phyloP scores from a whole-genome alignment of 2,113 vertebrate genomes.

The Verasper variegatus region DNA sequence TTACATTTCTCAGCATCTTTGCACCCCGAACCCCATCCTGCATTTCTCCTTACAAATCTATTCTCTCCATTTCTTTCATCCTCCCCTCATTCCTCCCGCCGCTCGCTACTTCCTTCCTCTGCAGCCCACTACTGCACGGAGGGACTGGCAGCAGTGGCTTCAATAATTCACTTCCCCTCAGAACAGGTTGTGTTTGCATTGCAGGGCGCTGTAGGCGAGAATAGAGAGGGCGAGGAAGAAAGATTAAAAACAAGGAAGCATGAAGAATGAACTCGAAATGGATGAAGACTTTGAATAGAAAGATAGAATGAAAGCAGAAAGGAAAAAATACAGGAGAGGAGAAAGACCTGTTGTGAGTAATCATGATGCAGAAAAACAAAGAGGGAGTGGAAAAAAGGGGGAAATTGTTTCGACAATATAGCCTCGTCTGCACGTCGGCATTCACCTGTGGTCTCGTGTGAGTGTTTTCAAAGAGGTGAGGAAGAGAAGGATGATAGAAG shows the following conservation, averaged over 20 bases:
- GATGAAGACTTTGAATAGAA: conserved; percentile 67
- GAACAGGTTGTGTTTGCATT: conserved; percentile 81
- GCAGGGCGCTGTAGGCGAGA: conserved; percentile 73
- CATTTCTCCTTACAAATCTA: conserved; percentile 53
- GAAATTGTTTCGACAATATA: conserved; percentile 11
- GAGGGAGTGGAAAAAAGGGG: neutral
- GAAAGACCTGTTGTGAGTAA: conserved; percentile 50
- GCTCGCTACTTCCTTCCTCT: conserved; percentile 62
- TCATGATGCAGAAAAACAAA: conserved; percentile 46
- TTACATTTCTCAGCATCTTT: conserved; percentile 29
- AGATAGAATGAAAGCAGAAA: conserved; percentile 41
- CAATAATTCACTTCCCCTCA: conserved; percentile 77
- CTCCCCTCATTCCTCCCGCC: conserved; percentile 38
- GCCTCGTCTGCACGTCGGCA: conserved; percentile 17
- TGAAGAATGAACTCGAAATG: conserved; percentile 73
- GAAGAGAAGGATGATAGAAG: conserved; percentile 15
- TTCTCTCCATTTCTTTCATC: conserved; percentile 57
- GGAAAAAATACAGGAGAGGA: conserved; percentile 19
- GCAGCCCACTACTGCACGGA: conserved; percentile 65
- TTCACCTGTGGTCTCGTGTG: conserved; percentile 7
- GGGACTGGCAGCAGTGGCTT: conserved; percentile 68
- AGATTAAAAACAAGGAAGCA: conserved; percentile 74
- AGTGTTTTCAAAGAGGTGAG: conserved; percentile 25
- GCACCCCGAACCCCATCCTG: conserved; percentile 22
- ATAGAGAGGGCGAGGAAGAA: conserved; percentile 69